A percentile compares a stretch with the other conserved stretches of the same genome.
phyloP scores from a whole-genome alignment of 2,888 invertebrate species.

The Allygus modestus region DNA sequence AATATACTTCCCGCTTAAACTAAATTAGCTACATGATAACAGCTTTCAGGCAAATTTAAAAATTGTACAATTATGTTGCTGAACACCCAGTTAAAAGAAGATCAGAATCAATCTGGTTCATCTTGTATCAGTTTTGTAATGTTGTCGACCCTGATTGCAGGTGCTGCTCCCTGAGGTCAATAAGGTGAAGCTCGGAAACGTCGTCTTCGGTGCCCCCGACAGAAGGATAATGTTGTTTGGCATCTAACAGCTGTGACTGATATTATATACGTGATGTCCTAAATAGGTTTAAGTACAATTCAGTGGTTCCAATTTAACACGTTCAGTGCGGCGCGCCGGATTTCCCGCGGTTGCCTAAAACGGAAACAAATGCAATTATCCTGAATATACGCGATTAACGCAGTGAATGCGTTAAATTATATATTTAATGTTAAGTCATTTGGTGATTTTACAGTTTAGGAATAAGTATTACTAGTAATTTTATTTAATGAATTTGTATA shows the following conservation, averaged over 20 bases:
- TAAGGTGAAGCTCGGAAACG: constrained; percentile 66
- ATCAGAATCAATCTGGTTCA: no score
- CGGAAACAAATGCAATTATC: no score
- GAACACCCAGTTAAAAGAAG: background rate
- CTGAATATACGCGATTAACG: no score
- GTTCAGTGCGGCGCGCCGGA: no score
- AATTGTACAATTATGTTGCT: background rate
- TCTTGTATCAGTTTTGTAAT: no score
- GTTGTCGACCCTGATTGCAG: constrained; percentile 40
- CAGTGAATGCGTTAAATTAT: no score
- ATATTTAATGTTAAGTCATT: background rate
- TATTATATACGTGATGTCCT: constrained; percentile 27
- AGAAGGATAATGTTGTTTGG: constrained; percentile 68
- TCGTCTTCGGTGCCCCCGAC: constrained; percentile 67
- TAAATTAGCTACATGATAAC: no score
- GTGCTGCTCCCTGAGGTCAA: constrained; percentile 66
- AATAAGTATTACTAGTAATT: constrained; percentile 31
- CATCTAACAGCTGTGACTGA: constrained; percentile 61
- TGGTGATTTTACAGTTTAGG: constrained; percentile 20
- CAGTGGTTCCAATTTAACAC: background rate
- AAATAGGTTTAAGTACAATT: background rate
- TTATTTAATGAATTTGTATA: constrained; percentile 8
- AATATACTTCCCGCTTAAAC: no score
- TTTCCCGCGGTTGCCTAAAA: no score
- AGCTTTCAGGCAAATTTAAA: background rate